These are phyloP conservation scores for Leptopilina boulardi DNA, from an alignment of 1,140 invertebrate genomes.

Conservation along the genomic window DNA sequence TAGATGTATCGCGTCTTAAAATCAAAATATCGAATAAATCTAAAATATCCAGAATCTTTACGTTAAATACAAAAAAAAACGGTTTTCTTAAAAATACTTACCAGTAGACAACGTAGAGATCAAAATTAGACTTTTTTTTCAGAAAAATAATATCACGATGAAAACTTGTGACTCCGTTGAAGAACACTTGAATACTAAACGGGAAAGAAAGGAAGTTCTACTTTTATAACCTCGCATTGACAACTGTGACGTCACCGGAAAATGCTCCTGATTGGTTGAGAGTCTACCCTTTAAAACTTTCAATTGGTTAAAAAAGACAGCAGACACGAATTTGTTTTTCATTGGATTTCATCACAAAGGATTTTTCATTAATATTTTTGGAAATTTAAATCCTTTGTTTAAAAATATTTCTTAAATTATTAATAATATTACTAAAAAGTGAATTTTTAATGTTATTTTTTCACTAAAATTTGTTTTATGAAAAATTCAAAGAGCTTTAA, in stretches of 20 bases:
- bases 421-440: too few relatives aligned
- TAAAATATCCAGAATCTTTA: too few relatives aligned
- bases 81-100: neutral
- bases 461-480: neutral
- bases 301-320: slow-evolving; percentile 41
- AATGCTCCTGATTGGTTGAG: neutral
- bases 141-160: neutral
- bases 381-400: neutral
- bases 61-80: neutral
- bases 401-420: too few relatives aligned
- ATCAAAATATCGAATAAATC: too few relatives aligned
- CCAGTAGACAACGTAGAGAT: neutral
- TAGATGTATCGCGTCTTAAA: too few relatives aligned
- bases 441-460: too few relatives aligned
- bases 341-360: slow-evolving; percentile 48
- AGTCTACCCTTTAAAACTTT: neutral
- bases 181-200: neutral
- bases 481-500: neutral
- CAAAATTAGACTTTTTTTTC: neutral
- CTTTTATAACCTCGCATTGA: neutral
- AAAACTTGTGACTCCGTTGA: neutral
- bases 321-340: slow-evolving; percentile 26
- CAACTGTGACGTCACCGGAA: neutral
- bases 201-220: neutral
- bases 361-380: slow-evolving; percentile 28